Conservation (phyloP, 2,888 invertebrate species). For the Lithophane semibrunnea region DNA sequence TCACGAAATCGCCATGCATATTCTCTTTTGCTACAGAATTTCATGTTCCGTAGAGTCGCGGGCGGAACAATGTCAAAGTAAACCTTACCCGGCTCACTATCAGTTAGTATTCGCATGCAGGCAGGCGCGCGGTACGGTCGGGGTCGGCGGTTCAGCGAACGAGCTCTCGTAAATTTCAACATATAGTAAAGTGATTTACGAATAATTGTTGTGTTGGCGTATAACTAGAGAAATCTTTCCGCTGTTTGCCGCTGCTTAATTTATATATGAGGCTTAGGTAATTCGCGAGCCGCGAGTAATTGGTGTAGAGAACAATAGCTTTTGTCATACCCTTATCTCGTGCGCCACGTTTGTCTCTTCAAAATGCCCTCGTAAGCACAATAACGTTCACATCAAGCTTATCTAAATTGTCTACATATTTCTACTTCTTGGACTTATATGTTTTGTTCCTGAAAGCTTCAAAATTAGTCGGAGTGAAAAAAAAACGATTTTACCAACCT, state of each 20-base stretch:
- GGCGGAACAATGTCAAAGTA: constrained; percentile 74
- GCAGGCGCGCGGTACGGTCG: constrained; percentile 75
- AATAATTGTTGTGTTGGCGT: constrained; percentile 91
- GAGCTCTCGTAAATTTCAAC: constrained; percentile 90
- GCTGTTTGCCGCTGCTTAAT: constrained; percentile 90
- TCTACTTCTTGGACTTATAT: constrained; percentile 54
- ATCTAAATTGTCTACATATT: constrained; percentile 75
- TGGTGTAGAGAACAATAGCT: constrained; percentile 90
- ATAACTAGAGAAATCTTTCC: constrained; percentile 91
- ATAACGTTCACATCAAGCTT: constrained; percentile 82
- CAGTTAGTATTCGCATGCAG: constrained; percentile 81
- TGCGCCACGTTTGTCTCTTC: constrained; percentile 85
- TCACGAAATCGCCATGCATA: constrained; percentile 91
- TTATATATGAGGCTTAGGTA: constrained; percentile 91
- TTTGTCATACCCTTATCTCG: constrained; percentile 90
- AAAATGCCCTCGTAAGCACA: constrained; percentile 81
- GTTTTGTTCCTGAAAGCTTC: constrained; percentile 49
- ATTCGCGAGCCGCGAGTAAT: constrained; percentile 90
- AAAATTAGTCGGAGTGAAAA: constrained; percentile 21
- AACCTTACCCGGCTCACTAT: constrained; percentile 79
- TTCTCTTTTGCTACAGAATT: constrained; percentile 89
- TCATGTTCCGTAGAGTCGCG: constrained; percentile 81
- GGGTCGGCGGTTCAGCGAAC: constrained; percentile 80
- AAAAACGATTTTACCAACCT: constrained; percentile 10
- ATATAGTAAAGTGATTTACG: constrained; percentile 91